Evolutionary conservation across 2,888 invertebrate genomes (phyloP), one percentile per base, ranked within the genome.

Genomic region (Drosophila anomelani): DNA sequence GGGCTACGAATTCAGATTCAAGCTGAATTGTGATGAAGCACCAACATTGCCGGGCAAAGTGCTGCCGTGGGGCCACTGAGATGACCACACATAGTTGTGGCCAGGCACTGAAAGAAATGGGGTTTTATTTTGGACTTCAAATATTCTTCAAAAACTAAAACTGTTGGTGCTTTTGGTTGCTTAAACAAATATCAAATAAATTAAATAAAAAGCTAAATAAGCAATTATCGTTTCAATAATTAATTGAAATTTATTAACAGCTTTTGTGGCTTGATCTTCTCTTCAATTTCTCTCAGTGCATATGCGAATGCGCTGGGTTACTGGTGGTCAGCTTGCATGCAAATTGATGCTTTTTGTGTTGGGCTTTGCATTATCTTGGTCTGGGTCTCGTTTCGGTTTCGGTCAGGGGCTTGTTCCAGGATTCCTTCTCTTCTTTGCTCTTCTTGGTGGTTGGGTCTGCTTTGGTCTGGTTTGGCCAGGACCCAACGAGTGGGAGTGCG

Each of bases 321-420:
- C 62, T 46, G 62, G 47, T 67, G 72, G 72, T 75, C 54, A 55
- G 58, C 41, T 41, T 55, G 68, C 81, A 58, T 68, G 77, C 80
- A 87, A 81, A 85, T 81, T 87, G 80, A 87, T 85, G 80, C 71
- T 73, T 79, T 79, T 79, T 84, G 81, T 72, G 79, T 72, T 74
- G 76, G 57, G 55, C 64, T 67, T 54, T 56, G 67, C 77, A 79
- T 79, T 85, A 79, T 81, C 77, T 79, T 63, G 62, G 64, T 66
- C 66, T 51, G 60, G 60, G 58, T 61, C 59, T 61, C 43, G 54
- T 66, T 49, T 66, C 51, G 32, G 70, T 61, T 32, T 61, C 29
- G 56, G 29, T 43, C 66, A 53, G 47, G 68, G 47, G 15, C 57
- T 75, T 20, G 54, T 51, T 41, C 43, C 41, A 58, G 75, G 74